These are phyloP conservation scores for Cacoxenus indagator DNA, from an alignment of 2,888 invertebrate genomes.

Conservation along the genomic window DNA sequence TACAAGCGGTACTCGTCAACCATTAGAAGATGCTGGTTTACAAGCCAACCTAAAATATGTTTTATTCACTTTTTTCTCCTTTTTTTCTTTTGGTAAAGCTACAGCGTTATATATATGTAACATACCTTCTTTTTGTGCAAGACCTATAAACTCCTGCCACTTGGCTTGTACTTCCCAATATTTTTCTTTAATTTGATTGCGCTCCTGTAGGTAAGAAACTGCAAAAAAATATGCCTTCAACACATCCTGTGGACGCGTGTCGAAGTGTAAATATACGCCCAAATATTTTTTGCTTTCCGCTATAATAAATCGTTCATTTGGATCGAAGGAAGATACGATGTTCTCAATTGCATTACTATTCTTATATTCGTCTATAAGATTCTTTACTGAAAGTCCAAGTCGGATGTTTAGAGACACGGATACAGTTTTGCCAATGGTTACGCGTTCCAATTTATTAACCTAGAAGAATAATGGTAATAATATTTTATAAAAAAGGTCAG, in stretches of 20 bases:
- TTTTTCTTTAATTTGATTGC: constrained; percentile 71
- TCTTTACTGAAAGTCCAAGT: constrained; percentile 67
- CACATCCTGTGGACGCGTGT: constrained; percentile 69
- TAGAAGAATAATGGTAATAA: constrained; percentile 23
- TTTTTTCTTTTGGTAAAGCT: too few species aligned
- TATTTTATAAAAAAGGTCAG: neutral
- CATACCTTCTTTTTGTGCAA: constrained; percentile 70
- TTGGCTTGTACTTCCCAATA: constrained; percentile 72
- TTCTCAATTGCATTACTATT: constrained; percentile 68
- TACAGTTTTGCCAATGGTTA: constrained; percentile 74
- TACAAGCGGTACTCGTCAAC: constrained; percentile 75
- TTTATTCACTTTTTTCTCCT: too few species aligned
- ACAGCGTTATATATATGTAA: neutral
- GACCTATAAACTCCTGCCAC: constrained; percentile 72
- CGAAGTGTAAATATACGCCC: constrained; percentile 70
- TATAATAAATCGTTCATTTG: constrained; percentile 70
- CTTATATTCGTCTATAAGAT: constrained; percentile 68
- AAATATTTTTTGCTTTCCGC: constrained; percentile 68
- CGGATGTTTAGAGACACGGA: constrained; percentile 68
- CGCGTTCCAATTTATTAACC: constrained; percentile 80
- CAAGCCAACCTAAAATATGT: constrained; percentile 74
- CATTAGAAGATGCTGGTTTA: constrained; percentile 74
- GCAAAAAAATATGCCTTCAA: constrained; percentile 71
- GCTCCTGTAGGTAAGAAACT: constrained; percentile 70
- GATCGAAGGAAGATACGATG: constrained; percentile 70